phyloP scores from a whole-genome alignment of 2,888 invertebrate species.

The Syrphus vitripennis region DNA sequence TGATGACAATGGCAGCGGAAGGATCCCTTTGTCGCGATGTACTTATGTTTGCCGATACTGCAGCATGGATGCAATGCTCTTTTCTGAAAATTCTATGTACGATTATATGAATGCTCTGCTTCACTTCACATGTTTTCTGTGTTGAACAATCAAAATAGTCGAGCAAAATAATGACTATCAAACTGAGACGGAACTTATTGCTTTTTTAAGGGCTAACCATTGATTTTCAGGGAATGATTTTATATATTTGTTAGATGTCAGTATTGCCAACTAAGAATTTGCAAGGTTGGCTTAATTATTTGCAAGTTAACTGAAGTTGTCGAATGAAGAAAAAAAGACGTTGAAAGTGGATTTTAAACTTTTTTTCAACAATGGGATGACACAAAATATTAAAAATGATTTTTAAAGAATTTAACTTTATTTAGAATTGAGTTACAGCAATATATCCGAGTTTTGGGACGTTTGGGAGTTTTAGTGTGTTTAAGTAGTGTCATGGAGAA shows the following conservation, averaged over 20 bases:
- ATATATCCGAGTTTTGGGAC: too few species aligned
- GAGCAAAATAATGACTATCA: conserved; percentile 56
- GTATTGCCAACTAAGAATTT: background rate
- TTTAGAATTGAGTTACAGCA: too few species aligned
- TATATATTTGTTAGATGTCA: background rate
- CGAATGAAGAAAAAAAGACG: too few species aligned
- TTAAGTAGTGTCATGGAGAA: too few species aligned
- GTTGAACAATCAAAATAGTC: conserved; percentile 50
- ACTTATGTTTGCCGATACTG: conserved; percentile 31
- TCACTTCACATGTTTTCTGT: conserved; percentile 45
- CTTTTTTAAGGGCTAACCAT: conserved; percentile 51
- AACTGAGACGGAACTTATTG: conserved; percentile 39
- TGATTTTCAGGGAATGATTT: conserved; percentile 57
- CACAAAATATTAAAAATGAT: too few species aligned
- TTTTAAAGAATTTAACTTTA: too few species aligned
- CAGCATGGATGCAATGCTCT: conserved; percentile 17
- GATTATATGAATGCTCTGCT: conserved; percentile 42
- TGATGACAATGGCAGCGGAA: conserved; percentile 25
- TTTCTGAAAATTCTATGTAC: conserved; percentile 59
- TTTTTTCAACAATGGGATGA: too few species aligned
- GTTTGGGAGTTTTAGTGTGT: too few species aligned
- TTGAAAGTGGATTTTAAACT: too few species aligned
- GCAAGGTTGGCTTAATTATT: background rate
- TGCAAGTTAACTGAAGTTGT: too few species aligned
- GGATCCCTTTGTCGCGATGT: conserved; percentile 33